A percentile compares a stretch with the other conserved stretches of the same genome.
Conservation (phyloP, 1,140 invertebrate genomes). For the Oscheius sp. region DNA sequence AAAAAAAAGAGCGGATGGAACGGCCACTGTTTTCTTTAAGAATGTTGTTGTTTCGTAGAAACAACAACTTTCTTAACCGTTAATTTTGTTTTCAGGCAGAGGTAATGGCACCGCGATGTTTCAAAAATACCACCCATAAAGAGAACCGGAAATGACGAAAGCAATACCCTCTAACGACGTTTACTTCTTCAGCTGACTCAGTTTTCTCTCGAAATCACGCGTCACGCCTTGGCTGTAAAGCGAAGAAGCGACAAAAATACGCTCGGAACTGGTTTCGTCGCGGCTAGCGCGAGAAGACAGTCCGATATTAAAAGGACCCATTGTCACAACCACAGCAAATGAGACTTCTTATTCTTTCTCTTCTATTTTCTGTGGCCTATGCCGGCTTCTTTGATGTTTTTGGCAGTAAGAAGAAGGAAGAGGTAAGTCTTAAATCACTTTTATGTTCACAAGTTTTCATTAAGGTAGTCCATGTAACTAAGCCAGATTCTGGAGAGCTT, state of each 20-base stretch:
- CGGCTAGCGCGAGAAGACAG: background rate
- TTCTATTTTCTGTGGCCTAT: background rate
- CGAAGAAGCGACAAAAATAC: constrained; percentile 2
- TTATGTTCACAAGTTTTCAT: background rate
- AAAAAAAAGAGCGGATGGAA: too few species aligned
- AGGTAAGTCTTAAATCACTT: background rate
- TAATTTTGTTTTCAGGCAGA: too few species aligned
- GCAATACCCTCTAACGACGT: too few species aligned
- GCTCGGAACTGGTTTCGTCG: background rate
- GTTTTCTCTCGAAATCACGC: too few species aligned
- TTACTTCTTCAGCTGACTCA: too few species aligned
- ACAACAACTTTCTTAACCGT: too few species aligned
- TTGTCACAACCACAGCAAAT: background rate
- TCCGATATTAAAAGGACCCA: background rate
- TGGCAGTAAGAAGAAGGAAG: background rate
- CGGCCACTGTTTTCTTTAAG: too few species aligned
- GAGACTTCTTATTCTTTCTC: background rate
- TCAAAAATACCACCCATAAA: too few species aligned
- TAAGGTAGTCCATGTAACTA: background rate
- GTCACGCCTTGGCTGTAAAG: background rate
- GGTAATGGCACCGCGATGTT: too few species aligned
- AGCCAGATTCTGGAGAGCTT: background rate
- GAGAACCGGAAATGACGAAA: too few species aligned
- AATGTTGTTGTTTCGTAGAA: too few species aligned
- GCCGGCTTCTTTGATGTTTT: background rate